These are phyloP conservation scores for Apotomis betuletana DNA, from an alignment of 2,888 invertebrate genomes.

Conservation along the genomic window DNA sequence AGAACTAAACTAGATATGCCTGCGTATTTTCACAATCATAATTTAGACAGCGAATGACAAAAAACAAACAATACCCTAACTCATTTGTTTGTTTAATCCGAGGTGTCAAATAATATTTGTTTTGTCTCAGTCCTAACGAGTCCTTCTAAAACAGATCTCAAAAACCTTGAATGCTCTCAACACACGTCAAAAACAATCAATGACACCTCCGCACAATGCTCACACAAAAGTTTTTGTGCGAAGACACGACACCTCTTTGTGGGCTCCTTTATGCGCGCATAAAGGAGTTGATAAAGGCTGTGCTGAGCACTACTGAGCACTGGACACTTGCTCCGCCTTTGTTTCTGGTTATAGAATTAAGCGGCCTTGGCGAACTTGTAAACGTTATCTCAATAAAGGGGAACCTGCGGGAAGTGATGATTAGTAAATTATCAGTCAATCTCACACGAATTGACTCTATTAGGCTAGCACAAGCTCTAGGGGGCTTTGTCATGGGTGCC, in stretches of 20 bases:
- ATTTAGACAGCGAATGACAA: too few species aligned
- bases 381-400: not conserved
- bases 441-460: too few species aligned
- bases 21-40: too few species aligned
- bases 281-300: conserved; percentile 23
- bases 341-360: conserved; percentile 23
- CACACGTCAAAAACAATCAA: conserved; percentile 49
- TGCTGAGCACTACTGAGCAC: conserved; percentile 4
- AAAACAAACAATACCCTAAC: not conserved
- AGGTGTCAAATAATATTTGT: conserved; percentile 29
- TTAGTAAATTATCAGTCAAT: too few species aligned
- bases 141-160: conserved; percentile 18
- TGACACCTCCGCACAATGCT: conserved; percentile 50
- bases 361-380: conserved; percentile 3
- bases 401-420: too few species aligned
- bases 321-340: conserved; percentile 15
- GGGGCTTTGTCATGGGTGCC: too few species aligned
- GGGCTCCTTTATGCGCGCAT: conserved; percentile 10
- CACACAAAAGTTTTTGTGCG: conserved; percentile 39
- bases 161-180: conserved; percentile 26
- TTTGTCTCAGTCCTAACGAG: conserved; percentile 4
- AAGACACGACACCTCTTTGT: conserved; percentile 29
- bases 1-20: too few species aligned
- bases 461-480: too few species aligned
- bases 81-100: conserved; percentile 11